A percentile compares a stretch with the other conserved stretches of the same genome.
Evolutionary conservation across 2,888 invertebrate genomes (phyloP).

Genomic region (Aproaerema taeniolella): DNA sequence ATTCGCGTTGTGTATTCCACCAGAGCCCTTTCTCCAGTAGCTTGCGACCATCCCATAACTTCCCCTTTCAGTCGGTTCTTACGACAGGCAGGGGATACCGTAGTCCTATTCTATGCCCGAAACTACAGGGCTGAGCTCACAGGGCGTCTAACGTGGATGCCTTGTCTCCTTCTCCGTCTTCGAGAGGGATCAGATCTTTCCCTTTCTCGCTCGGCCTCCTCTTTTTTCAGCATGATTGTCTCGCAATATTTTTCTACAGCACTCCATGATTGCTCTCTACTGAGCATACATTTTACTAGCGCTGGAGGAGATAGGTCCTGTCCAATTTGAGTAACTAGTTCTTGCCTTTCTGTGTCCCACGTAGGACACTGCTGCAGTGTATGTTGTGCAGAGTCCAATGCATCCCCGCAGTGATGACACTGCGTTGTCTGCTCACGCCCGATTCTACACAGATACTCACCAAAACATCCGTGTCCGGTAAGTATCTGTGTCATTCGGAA

Average conservation of each 20-base stretch:
- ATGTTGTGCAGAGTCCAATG: constrained; percentile 2
- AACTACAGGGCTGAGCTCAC: no score
- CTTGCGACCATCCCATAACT: not conserved
- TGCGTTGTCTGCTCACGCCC: constrained; percentile 5
- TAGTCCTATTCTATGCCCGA: not conserved
- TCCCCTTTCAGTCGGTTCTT: not conserved
- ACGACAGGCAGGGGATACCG: not conserved
- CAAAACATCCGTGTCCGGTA: constrained; percentile 11
- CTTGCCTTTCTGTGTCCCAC: not conserved
- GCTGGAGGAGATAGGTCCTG: constrained; percentile 9
- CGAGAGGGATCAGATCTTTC: not conserved
- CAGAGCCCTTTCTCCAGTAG: not conserved
- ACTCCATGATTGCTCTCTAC: constrained; percentile 1
- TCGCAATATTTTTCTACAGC: not conserved
- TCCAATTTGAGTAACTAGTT: not conserved
- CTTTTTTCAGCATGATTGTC: not conserved
- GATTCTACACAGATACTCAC: constrained; percentile 7
- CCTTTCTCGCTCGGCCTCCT: not conserved
- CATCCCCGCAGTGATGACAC: constrained; percentile 5
- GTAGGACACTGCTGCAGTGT: constrained; percentile 6
- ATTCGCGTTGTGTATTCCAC: no score
- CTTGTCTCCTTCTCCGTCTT: not conserved
- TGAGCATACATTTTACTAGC: constrained; percentile 4
- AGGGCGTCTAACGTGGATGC: no score
- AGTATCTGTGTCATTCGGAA: constrained; percentile 5